Conservation (phyloP, 2,797 vertebrate species). For the Macropodus opercularis region DNA sequence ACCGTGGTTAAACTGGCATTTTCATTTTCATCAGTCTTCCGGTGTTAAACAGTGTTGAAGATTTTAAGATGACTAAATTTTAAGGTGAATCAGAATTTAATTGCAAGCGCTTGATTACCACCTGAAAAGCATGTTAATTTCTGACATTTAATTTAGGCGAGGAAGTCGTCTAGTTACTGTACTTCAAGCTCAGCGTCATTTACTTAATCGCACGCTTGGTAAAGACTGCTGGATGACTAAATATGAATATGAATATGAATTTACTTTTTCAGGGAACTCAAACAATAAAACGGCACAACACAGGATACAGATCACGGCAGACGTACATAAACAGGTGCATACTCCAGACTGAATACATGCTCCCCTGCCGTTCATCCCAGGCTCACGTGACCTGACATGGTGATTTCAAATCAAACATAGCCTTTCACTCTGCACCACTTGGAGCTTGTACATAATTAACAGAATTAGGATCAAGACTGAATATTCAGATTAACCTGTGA, state of each 20-base stretch:
- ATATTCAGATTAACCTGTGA: constrained; percentile 18
- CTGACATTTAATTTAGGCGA: neutral
- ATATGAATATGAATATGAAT: too few relatives aligned
- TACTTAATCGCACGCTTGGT: too few relatives aligned
- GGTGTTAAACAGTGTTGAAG: neutral
- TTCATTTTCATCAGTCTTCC: neutral
- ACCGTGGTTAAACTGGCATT: neutral
- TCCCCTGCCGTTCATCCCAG: too few relatives aligned
- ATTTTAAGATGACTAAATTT: neutral
- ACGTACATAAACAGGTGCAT: too few relatives aligned
- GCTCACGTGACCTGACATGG: too few relatives aligned
- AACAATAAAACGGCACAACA: too few relatives aligned
- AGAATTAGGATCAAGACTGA: constrained; percentile 9
- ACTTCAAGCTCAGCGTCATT: neutral
- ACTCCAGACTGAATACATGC: too few relatives aligned
- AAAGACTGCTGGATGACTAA: too few relatives aligned
- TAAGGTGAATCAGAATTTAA: neutral
- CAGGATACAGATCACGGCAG: too few relatives aligned
- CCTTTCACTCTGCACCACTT: neutral
- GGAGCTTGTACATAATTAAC: neutral
- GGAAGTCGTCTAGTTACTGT: neutral
- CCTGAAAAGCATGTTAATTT: neutral
- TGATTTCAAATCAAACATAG: neutral
- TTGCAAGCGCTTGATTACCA: neutral
- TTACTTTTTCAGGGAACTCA: neutral